Evolutionary conservation across 2,888 invertebrate genomes (phyloP), one percentile per base, ranked within the genome.

Genomic region (Cheilosia vulpina): DNA sequence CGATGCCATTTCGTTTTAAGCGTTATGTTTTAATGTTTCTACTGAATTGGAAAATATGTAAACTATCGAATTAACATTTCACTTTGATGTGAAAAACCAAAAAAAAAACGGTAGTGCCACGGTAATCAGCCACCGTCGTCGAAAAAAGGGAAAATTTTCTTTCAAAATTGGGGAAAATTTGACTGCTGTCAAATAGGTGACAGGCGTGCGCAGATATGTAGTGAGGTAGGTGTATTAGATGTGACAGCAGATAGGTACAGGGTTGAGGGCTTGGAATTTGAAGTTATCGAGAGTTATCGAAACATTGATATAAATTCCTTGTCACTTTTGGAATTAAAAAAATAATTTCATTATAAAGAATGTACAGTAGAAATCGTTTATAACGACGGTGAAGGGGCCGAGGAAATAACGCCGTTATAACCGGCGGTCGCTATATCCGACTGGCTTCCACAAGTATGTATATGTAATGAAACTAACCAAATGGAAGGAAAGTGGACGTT

Each of bases 1-100:
- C 88, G 95, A 94, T 91, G 96, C 95, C 96, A 96, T 96, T 91
- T 90, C 91, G 4, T 38, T 75, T 47, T 60, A 84, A 81, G 80
- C 76, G 76, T 76, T 62, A 71, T 68, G 65, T 68, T 68, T 65
- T 71, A 69, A 57, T 80, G 80, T 68, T 68, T 62, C 63, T 81
- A 85, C 66, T 65, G 72, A 85, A 19, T 82, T 77, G 31, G 66
- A 80, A 69, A 72, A 72, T 81, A 58, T 68, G 63, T 43, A 66
- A 80, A 85, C 81, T 85, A 85, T 81, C 81, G 85, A 85, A 85
- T 53, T 77, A 87, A 81, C 87, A 87, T 82, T 65, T 87, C 87
- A 82, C 82, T 82, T 75, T 65, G 73, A 75, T 69, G 73, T 65
- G 79, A 79, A 83, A 78, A 75, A 68, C 62, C 58, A 43, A 69